Percentiles rank a stretch among this genome's conserved stretches.
phyloP scores from a whole-genome alignment of 2,113 vertebrate genomes.

The Dicrurus megarhynchus region DNA sequence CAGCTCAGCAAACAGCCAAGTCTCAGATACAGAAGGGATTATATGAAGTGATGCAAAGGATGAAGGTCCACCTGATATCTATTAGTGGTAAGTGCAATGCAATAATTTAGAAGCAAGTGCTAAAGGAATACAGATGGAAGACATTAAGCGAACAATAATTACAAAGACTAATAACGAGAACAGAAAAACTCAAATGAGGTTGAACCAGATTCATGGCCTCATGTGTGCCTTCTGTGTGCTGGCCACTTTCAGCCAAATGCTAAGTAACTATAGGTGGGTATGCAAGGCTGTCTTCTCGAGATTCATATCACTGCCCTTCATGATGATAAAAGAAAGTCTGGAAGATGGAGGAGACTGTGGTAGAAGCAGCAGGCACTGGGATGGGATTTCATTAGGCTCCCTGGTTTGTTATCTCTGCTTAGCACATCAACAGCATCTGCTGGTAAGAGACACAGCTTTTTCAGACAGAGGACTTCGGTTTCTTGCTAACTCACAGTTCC shows the following conservation, averaged over 20 bases:
- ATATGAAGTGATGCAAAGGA: background rate
- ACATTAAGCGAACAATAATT: background rate
- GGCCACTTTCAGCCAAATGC: background rate
- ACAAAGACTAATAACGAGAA: background rate
- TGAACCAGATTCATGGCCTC: background rate
- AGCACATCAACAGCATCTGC: conserved; percentile 1
- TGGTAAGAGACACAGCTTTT: background rate
- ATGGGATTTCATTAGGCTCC: background rate
- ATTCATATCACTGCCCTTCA: background rate
- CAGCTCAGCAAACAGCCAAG: background rate
- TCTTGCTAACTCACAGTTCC: background rate
- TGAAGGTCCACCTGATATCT: conserved; percentile 33
- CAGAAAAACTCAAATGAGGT: background rate
- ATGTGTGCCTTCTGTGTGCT: background rate
- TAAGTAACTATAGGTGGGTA: background rate
- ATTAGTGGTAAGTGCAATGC: background rate
- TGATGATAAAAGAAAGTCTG: background rate
- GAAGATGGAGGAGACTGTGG: background rate
- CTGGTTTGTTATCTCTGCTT: background rate
- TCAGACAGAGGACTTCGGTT: background rate
- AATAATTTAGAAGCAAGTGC: conserved; percentile 38
- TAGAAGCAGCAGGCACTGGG: background rate
- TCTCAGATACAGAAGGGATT: background rate
- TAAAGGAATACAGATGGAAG: conserved; percentile 23
- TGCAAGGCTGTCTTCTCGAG: background rate